A percentile compares a stretch with the other conserved stretches of the same genome.
Evolutionary conservation across 2,113 vertebrate genomes (phyloP).

Genomic region (Aramus guarauna): DNA sequence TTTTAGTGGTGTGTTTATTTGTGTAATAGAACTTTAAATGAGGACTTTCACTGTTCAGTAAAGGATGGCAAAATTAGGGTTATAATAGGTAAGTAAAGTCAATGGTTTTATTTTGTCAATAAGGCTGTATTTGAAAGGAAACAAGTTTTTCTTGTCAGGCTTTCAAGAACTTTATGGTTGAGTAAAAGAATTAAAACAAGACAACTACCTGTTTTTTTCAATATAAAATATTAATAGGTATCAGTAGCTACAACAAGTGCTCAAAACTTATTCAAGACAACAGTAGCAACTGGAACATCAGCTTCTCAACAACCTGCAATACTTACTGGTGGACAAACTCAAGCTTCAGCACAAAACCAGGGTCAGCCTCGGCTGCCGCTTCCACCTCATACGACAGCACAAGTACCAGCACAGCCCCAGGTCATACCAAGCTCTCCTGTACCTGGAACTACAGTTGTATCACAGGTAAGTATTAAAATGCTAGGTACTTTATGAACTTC

Average conservation of each 20-base stretch:
- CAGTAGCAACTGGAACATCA: constrained; percentile 68
- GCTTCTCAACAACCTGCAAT: constrained; percentile 72
- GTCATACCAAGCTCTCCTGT: constrained; percentile 63
- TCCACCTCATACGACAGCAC: constrained; percentile 28
- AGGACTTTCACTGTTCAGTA: background rate
- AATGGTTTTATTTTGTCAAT: background rate
- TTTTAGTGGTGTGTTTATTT: background rate
- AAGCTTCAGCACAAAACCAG: constrained; percentile 58
- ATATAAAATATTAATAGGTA: constrained; percentile 8
- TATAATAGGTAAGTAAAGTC: background rate
- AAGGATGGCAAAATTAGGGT: background rate
- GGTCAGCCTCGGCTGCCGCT: constrained; percentile 21
- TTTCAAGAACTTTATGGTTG: background rate
- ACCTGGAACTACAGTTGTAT: constrained; percentile 78
- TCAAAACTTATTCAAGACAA: constrained; percentile 47
- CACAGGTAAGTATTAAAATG: constrained; percentile 68
- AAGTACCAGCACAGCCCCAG: constrained; percentile 52
- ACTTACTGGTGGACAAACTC: constrained; percentile 30
- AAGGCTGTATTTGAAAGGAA: background rate
- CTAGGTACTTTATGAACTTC: background rate
- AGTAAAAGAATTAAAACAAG: background rate
- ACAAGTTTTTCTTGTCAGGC: background rate
- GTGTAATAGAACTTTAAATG: background rate
- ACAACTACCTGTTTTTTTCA: background rate
- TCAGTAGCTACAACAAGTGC: background rate